A percentile compares a stretch with the other conserved stretches of the same genome.
These are phyloP conservation scores for Whitmania pigra DNA, from an alignment of 1,140 invertebrate genomes.

Conservation along the genomic window DNA sequence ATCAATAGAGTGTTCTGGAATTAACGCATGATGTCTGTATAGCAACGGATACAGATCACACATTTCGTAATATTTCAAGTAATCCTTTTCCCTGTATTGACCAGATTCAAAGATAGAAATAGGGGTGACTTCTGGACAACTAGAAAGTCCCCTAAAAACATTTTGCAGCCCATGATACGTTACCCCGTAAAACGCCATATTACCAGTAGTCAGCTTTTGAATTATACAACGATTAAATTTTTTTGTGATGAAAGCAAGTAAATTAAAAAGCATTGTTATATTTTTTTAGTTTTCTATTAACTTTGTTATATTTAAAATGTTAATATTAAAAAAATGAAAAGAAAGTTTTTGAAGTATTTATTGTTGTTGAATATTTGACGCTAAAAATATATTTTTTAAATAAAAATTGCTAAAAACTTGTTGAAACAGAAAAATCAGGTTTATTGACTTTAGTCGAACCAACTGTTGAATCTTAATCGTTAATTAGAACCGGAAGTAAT, in stretches of 20 bases:
- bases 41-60: neutral
- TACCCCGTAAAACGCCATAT: neutral
- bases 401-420: too few relatives aligned
- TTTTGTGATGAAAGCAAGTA: too few relatives aligned
- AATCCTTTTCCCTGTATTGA: slow-evolving; percentile 7
- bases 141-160: neutral
- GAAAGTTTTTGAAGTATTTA: neutral
- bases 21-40: neutral
- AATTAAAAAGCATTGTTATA: neutral
- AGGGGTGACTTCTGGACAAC: neutral
- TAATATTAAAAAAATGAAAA: slow-evolving; percentile 7
- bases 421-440: too few relatives aligned
- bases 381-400: too few relatives aligned
- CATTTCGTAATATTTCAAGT: slow-evolving; percentile 3
- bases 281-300: neutral
- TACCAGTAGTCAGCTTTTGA: neutral
- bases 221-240: neutral
- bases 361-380: neutral
- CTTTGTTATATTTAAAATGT: neutral
- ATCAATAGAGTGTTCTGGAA: neutral
- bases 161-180: neutral
- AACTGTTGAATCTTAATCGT: slow-evolving; percentile 1
- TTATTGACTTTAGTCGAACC: neutral
- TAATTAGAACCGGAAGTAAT: slow-evolving; percentile 16
- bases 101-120: slow-evolving; percentile 1